Percentiles rank a stretch among this genome's conserved stretches.
phyloP scores from a whole-genome alignment of 2,797 vertebrate species.

The Enteromius anoplus region DNA sequence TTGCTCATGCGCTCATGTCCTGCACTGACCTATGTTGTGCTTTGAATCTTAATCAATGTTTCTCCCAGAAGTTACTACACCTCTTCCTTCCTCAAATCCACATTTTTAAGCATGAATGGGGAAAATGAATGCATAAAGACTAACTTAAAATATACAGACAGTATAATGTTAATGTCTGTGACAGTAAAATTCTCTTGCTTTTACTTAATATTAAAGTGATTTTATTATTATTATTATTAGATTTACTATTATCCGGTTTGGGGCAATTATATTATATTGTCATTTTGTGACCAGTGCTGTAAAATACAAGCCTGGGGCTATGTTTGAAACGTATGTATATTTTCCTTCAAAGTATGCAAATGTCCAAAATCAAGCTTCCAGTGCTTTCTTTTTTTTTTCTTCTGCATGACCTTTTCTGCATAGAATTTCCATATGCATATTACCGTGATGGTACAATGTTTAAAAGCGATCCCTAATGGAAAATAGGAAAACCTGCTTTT shows the following conservation, averaged over 20 bases:
- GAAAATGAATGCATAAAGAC: not conserved
- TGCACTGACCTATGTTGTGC: not conserved
- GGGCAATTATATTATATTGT: not conserved
- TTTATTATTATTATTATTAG: no score
- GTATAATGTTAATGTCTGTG: not conserved
- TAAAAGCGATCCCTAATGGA: not conserved
- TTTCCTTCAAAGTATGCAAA: slow-evolving; percentile 22
- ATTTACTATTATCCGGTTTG: not conserved
- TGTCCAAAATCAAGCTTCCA: not conserved
- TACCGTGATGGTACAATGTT: not conserved
- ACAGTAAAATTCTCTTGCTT: not conserved
- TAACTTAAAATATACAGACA: not conserved
- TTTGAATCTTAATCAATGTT: not conserved
- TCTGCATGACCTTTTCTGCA: slow-evolving; percentile 10
- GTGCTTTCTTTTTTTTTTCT: not conserved
- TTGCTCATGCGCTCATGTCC: not conserved
- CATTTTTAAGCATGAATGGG: not conserved
- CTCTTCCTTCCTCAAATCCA: not conserved
- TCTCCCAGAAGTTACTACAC: not conserved
- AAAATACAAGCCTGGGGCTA: not conserved
- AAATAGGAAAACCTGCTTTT: not conserved
- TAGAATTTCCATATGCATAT: slow-evolving; percentile 33
- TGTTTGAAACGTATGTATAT: not conserved
- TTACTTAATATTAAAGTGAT: not conserved
- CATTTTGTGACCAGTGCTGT: not conserved